These are phyloP conservation scores for Palloptera scutellata DNA, from an alignment of 2,888 invertebrate species.

Conservation along the genomic window DNA sequence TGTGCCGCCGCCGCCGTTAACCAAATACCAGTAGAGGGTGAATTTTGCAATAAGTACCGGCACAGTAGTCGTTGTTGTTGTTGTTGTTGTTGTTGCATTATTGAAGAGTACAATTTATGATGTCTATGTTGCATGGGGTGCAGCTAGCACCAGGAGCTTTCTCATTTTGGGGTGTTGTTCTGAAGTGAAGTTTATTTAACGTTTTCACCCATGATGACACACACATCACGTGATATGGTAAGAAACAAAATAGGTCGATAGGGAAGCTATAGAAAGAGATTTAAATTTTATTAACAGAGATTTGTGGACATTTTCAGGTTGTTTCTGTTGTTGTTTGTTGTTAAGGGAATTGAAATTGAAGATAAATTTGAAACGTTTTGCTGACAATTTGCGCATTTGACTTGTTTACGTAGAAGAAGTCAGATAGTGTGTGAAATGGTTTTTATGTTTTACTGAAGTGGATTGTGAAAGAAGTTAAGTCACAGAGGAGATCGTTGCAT, in stretches of 20 bases:
- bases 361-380: slow-evolving; percentile 24
- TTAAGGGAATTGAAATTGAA: slow-evolving; percentile 24
- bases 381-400: slow-evolving; percentile 18
- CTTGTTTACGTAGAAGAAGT: too few species aligned
- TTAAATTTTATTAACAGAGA: slow-evolving; percentile 57
- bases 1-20: too few species aligned
- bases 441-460: too few species aligned
- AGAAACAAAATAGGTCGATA: too few species aligned
- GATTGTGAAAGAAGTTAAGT: too few species aligned
- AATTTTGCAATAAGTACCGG: slow-evolving; percentile 6
- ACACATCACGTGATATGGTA: slow-evolving; percentile 9
- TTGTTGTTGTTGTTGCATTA: slow-evolving; percentile 6
- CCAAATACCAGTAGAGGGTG: slow-evolving; percentile 24
- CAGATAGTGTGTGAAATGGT: too few species aligned
- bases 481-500: too few species aligned
- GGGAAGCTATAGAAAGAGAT: slow-evolving; percentile 40
- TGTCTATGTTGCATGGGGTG: too few species aligned
- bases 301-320: slow-evolving; percentile 38
- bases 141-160: slow-evolving; percentile 2
- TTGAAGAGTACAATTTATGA: neutral
- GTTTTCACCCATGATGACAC: slow-evolving; percentile 14
- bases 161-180: neutral
- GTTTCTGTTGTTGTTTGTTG: slow-evolving; percentile 7
- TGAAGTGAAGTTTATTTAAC: slow-evolving; percentile 28
- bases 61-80: neutral